These are phyloP conservation scores for Halcyon badia DNA, from an alignment of 2,797 vertebrate species.

Conservation along the genomic window DNA sequence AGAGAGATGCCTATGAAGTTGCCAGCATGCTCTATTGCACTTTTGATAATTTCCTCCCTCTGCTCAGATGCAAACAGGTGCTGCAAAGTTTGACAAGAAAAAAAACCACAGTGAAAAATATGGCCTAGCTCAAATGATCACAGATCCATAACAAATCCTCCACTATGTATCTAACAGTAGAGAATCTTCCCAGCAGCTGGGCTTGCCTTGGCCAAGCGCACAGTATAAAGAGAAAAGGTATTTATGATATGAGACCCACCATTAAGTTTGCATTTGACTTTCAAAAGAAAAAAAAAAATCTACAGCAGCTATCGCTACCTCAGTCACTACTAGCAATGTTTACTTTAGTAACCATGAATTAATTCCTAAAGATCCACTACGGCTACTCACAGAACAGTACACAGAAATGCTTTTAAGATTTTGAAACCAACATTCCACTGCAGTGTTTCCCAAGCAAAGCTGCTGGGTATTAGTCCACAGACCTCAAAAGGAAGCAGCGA, in stretches of 20 bases:
- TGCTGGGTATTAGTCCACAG: neutral
- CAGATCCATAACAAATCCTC: neutral
- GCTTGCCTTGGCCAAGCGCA: neutral
- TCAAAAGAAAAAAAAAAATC: neutral
- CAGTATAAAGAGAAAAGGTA: neutral
- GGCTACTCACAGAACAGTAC: neutral
- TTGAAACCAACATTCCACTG: neutral
- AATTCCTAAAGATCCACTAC: neutral
- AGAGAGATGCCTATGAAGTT: slow-evolving; percentile 95
- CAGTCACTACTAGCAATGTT: neutral
- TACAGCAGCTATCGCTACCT: too few relatives aligned
- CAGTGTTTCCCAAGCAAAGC: neutral
- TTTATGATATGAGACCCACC: neutral
- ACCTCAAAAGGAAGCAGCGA: neutral
- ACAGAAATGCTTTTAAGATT: neutral
- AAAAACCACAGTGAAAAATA: neutral
- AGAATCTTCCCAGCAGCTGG: neutral
- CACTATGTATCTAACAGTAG: neutral
- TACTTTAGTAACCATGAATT: neutral
- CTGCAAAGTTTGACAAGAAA: slow-evolving; percentile 78
- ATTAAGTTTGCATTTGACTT: neutral
- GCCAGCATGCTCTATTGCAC: slow-evolving; percentile 96
- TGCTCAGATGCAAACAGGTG: slow-evolving; percentile 97
- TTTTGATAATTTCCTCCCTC: slow-evolving; percentile 95
- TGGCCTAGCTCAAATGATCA: neutral